A percentile compares a stretch with the other conserved stretches of the same genome.
These are phyloP conservation scores for Nothobranchius furzeri DNA, from an alignment of 2,113 vertebrate species.

Conservation along the genomic window DNA sequence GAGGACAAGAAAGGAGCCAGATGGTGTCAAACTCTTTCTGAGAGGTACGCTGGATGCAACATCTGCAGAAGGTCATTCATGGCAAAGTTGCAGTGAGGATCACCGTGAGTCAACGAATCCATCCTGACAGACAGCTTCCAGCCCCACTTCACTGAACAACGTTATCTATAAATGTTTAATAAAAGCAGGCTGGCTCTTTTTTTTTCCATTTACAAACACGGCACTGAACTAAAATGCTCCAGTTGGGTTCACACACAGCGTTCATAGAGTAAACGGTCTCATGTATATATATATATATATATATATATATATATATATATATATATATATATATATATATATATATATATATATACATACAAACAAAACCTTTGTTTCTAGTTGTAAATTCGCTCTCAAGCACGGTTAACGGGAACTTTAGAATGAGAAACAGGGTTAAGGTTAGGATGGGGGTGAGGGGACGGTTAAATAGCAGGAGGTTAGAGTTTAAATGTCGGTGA, in stretches of 20 bases:
- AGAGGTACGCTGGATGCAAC: neutral
- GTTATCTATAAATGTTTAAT: constrained; percentile 5
- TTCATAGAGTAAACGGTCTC: no score
- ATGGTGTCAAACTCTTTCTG: neutral
- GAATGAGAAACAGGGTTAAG: no score
- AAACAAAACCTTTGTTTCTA: no score
- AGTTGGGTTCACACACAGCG: neutral
- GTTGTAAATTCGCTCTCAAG: no score
- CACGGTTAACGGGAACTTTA: no score
- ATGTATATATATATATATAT: no score
- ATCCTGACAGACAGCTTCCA: constrained; percentile 13
- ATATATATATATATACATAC: no score
- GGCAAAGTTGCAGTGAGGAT: neutral
- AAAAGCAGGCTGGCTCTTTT: neutral
- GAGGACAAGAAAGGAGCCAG: neutral
- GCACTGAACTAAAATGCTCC: neutral
- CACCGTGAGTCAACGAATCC: constrained; percentile 14
- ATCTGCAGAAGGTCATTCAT: neutral
- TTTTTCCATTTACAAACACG: constrained; percentile 1
- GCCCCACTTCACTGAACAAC: constrained; percentile 7
- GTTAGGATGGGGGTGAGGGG: no score
- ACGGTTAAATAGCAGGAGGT: no score
- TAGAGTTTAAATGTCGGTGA: no score
- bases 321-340: no score
- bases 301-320: no score